These are phyloP conservation scores for Pogoniulus pusillus DNA, from an alignment of 2,797 vertebrate species.

Conservation along the genomic window DNA sequence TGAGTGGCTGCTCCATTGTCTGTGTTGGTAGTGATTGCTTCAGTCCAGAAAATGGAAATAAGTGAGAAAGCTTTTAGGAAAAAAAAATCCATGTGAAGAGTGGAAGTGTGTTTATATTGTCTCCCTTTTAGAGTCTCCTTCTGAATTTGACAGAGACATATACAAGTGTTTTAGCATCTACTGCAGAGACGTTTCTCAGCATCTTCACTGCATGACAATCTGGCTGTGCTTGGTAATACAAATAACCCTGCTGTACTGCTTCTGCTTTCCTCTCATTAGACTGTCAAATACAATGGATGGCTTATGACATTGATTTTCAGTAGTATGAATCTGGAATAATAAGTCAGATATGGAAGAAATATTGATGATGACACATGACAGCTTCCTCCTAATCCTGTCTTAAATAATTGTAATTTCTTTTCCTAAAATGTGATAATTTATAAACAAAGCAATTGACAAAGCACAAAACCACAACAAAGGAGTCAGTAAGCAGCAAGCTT, in stretches of 20 bases:
- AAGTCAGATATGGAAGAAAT: not conserved
- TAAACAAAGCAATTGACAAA: not conserved
- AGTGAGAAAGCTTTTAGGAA: not conserved
- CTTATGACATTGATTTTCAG: not conserved
- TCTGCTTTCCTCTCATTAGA: conserved; percentile 3
- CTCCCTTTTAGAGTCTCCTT: not conserved
- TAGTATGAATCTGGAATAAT: not conserved
- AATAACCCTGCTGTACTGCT: not conserved
- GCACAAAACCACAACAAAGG: not conserved
- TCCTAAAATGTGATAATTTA: not conserved
- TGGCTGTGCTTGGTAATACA: not conserved
- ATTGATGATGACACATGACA: not conserved
- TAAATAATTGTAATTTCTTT: not conserved
- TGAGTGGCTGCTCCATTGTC: not conserved
- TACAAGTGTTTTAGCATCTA: not conserved
- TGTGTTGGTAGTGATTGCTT: not conserved
- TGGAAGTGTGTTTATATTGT: not conserved
- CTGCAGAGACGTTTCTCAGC: conserved; percentile 3
- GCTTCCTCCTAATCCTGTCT: not conserved
- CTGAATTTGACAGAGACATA: not conserved
- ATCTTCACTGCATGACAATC: not conserved
- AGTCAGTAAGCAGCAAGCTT: not conserved
- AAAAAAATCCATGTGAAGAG: not conserved
- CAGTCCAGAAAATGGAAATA: not conserved
- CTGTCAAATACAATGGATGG: not conserved